phyloP scores from a whole-genome alignment of 1,140 invertebrate species.

The Meloidogyne floridensis region DNA sequence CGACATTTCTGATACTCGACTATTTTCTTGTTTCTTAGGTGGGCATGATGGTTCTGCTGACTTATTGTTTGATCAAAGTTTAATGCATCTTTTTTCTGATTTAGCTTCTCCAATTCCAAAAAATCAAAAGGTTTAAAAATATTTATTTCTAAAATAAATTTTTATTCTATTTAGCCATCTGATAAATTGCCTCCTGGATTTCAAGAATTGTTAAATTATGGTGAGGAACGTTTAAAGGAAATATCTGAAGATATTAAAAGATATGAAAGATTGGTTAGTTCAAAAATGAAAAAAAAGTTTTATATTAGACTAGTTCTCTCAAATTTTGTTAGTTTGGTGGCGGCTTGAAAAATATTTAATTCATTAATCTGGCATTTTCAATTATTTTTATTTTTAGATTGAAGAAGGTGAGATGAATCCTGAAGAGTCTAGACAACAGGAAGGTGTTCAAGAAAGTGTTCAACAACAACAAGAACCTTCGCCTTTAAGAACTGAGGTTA shows the following conservation, averaged over 20 bases:
- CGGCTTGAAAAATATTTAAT: no score
- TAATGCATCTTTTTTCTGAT: constrained; percentile 4
- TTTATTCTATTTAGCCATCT: not conserved
- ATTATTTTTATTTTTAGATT: constrained; percentile 19
- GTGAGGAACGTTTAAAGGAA: constrained; percentile 24
- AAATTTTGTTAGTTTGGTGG: no score
- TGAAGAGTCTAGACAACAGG: not conserved
- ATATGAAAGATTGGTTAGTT: constrained; percentile 18
- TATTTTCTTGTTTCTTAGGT: constrained; percentile 29
- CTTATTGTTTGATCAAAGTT: constrained; percentile 13
- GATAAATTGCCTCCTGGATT: constrained; percentile 13
- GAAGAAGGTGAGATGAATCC: not conserved
- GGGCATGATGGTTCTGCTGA: not conserved
- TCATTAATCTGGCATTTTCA: not conserved
- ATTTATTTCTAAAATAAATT: not conserved
- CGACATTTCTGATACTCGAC: constrained; percentile 8
- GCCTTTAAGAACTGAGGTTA: not conserved
- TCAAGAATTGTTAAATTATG: constrained; percentile 21
- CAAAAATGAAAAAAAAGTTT: not conserved
- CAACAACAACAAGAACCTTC: not conserved
- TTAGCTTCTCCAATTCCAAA: not conserved
- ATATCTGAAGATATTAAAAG: constrained; percentile 19
- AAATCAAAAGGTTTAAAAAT: not conserved
- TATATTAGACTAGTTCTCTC: not conserved
- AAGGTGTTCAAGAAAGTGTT: not conserved